These are phyloP conservation scores for Paramormyrops kingsleyae DNA, from an alignment of 2,113 vertebrate genomes.

Conservation along the genomic window DNA sequence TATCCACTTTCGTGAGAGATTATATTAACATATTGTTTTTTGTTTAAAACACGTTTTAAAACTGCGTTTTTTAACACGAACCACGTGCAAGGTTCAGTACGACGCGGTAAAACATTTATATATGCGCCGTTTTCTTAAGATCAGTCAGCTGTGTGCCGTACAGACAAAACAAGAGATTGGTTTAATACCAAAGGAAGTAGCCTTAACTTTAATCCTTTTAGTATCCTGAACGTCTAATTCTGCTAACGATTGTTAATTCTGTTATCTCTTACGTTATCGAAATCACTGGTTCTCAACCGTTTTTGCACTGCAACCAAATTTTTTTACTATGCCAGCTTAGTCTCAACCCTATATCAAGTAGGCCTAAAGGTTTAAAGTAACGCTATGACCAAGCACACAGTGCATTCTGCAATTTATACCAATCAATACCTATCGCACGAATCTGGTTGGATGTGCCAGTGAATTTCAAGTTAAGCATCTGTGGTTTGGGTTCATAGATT, in stretches of 20 bases:
- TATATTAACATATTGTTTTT: not conserved
- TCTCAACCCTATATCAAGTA: too few species aligned
- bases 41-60: not conserved
- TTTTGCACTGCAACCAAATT: too few species aligned
- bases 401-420: too few species aligned
- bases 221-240: not conserved
- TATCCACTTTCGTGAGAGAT: not conserved
- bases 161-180: not conserved
- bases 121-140: not conserved
- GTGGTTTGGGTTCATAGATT: too few species aligned
- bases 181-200: not conserved
- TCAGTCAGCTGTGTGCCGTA: not conserved
- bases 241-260: not conserved
- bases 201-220: not conserved
- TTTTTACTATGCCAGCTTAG: too few species aligned
- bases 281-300: not conserved
- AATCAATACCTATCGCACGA: too few species aligned
- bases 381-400: too few species aligned
- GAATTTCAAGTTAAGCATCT: too few species aligned
- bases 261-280: not conserved
- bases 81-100: not conserved
- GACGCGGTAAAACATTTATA: not conserved
- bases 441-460: too few species aligned
- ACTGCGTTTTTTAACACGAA: not conserved
- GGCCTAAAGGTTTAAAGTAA: too few species aligned